Evolutionary conservation across 2,113 vertebrate genomes (phyloP).

Genomic region (Prionailurus bengalensis): DNA sequence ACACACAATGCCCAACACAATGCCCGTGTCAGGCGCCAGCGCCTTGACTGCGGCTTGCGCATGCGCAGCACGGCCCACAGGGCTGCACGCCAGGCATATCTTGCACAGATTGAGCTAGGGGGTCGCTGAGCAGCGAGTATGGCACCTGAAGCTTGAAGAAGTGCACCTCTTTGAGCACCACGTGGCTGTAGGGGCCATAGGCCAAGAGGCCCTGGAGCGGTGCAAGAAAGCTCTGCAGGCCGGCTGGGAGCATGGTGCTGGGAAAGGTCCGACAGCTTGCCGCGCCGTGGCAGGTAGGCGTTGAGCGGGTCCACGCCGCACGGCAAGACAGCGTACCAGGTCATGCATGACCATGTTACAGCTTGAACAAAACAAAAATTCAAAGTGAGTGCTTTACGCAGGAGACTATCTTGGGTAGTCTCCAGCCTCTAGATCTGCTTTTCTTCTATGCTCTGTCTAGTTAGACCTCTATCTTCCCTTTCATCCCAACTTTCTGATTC

Average conservation of each 20-base stretch:
- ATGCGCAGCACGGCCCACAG: constrained; percentile 93
- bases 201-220: constrained; percentile 86
- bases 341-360: constrained; percentile 93
- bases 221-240: constrained; percentile 90
- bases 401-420: background rate
- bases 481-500: background rate
- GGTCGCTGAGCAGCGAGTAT: constrained; percentile 93
- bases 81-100: constrained; percentile 94
- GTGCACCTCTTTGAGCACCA: constrained; percentile 95
- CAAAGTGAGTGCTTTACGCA: background rate
- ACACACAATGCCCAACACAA: constrained; percentile 90
- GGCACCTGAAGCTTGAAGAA: constrained; percentile 96
- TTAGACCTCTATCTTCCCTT: background rate
- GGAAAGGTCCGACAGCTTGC: constrained; percentile 93
- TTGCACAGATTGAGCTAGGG: constrained; percentile 92
- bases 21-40: constrained; percentile 88
- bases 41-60: constrained; percentile 86
- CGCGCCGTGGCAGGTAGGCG: constrained; percentile 91
- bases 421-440: background rate
- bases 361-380: background rate
- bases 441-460: background rate
- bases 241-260: constrained; percentile 94
- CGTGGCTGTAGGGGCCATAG: constrained; percentile 93
- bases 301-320: constrained; percentile 96
- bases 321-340: constrained; percentile 91